Percentiles rank a stretch among this genome's conserved stretches.
These are phyloP conservation scores for Delphinus delphis DNA, from an alignment of 2,113 vertebrate species.

Conservation along the genomic window DNA sequence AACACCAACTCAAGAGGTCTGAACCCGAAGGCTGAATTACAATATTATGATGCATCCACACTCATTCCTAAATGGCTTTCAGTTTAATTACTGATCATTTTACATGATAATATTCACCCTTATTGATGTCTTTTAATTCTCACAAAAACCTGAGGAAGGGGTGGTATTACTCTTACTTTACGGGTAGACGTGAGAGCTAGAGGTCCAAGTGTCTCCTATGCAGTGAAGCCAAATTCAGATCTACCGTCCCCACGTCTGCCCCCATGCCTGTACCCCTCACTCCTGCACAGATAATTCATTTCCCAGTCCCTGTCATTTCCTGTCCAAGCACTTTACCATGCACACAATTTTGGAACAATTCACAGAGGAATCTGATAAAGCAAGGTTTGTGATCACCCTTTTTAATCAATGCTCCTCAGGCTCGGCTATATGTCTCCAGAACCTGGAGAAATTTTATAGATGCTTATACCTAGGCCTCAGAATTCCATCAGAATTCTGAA, in stretches of 20 bases:
- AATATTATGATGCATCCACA: fast-evolving
- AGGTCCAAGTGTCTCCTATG: background rate
- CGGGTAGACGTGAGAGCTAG: background rate
- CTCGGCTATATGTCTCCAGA: background rate
- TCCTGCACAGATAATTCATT: background rate
- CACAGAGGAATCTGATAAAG: background rate
- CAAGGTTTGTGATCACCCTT: too few relatives aligned
- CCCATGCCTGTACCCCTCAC: fast-evolving
- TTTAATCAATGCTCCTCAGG: background rate
- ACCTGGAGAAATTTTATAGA: background rate
- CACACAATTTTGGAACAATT: background rate
- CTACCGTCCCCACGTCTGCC: background rate
- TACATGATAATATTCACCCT: background rate
- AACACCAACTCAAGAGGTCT: too few relatives aligned
- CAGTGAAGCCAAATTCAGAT: background rate
- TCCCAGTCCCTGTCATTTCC: background rate
- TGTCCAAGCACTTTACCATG: background rate
- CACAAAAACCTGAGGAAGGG: background rate
- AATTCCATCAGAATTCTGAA: background rate
- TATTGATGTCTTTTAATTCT: background rate
- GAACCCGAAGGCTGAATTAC: background rate
- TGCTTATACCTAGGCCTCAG: background rate
- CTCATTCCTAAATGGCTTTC: background rate
- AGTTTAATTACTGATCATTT: background rate
- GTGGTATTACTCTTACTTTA: too few relatives aligned